A percentile compares a stretch with the other conserved stretches of the same genome.
Evolutionary conservation across 2,797 vertebrate species (phyloP).

Genomic region (Odontamblyopus rebecca): DNA sequence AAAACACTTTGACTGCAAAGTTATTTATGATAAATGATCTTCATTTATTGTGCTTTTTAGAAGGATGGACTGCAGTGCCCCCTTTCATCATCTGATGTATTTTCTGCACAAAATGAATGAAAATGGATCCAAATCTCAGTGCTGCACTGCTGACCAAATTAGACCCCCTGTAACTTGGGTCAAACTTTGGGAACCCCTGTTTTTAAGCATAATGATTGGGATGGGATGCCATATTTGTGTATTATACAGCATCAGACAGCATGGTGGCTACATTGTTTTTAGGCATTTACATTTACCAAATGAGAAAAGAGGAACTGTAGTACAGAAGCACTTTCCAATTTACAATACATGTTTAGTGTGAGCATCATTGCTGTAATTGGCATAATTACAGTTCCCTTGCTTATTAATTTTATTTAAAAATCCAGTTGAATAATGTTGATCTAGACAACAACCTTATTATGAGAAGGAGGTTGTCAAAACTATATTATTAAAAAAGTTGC

Average conservation of each 20-base stretch:
- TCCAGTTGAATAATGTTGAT: not conserved
- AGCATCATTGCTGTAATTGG: not conserved
- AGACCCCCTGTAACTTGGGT: too few relatives aligned
- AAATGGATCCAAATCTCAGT: too few relatives aligned
- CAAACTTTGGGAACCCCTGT: too few relatives aligned
- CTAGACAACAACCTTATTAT: not conserved
- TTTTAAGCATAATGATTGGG: not conserved
- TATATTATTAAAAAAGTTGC: slow-evolving; percentile 15
- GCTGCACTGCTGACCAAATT: too few relatives aligned
- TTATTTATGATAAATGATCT: too few relatives aligned
- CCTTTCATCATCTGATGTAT: too few relatives aligned
- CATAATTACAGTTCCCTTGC: not conserved
- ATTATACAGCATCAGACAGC: not conserved
- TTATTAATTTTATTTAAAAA: not conserved
- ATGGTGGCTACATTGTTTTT: not conserved
- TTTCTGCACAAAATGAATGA: too few relatives aligned
- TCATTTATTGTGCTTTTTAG: too few relatives aligned
- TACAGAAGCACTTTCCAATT: not conserved
- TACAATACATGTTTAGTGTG: not conserved
- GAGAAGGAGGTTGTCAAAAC: not conserved
- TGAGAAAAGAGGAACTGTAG: not conserved
- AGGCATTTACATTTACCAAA: not conserved
- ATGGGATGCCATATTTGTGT: not conserved
- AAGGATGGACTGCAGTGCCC: too few relatives aligned
- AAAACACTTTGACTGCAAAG: too few relatives aligned